Conservation (phyloP, 1,140 invertebrate genomes). For the Leucophenga varia region DNA sequence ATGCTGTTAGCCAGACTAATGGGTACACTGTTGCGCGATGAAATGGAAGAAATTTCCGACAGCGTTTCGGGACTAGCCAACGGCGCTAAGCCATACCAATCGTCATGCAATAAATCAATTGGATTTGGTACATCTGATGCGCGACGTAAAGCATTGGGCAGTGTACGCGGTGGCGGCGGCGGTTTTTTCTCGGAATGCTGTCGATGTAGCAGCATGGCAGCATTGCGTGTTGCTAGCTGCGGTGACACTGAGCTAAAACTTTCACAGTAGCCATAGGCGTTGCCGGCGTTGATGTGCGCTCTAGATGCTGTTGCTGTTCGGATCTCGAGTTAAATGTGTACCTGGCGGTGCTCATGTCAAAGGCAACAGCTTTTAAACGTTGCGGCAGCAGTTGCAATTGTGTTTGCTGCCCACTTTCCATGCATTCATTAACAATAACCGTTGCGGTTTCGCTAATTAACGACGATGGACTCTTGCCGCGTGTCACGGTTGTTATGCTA, state of each 20-base stretch:
- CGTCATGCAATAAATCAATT: slow-evolving; percentile 62
- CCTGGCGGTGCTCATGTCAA: slow-evolving; percentile 34
- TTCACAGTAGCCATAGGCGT: not conserved
- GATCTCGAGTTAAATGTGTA: slow-evolving; percentile 3
- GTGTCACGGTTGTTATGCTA: slow-evolving; percentile 39
- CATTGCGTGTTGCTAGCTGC: not conserved
- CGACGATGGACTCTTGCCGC: slow-evolving; percentile 39
- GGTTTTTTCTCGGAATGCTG: slow-evolving; percentile 43
- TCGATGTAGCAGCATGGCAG: slow-evolving; percentile 15
- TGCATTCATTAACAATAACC: slow-evolving; percentile 24
- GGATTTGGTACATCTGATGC: slow-evolving; percentile 42
- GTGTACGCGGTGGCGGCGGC: slow-evolving; percentile 23
- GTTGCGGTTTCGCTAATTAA: slow-evolving; percentile 40
- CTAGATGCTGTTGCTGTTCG: slow-evolving; percentile 5
- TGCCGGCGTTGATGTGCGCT: not conserved
- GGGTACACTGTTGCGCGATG: slow-evolving; percentile 59
- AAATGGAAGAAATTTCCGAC: slow-evolving; percentile 75
- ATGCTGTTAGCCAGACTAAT: slow-evolving; percentile 54
- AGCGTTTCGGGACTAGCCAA: slow-evolving; percentile 83
- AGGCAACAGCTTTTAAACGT: slow-evolving; percentile 40
- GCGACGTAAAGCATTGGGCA: slow-evolving; percentile 33
- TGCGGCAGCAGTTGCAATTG: slow-evolving; percentile 14
- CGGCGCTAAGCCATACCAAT: slow-evolving; percentile 72
- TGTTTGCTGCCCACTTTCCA: not conserved
- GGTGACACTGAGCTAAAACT: slow-evolving; percentile 5